phyloP scores from a whole-genome alignment of 30 jellyfish, hydroid and myxozoan species.

The Chrysaora quinquecirrha region DNA sequence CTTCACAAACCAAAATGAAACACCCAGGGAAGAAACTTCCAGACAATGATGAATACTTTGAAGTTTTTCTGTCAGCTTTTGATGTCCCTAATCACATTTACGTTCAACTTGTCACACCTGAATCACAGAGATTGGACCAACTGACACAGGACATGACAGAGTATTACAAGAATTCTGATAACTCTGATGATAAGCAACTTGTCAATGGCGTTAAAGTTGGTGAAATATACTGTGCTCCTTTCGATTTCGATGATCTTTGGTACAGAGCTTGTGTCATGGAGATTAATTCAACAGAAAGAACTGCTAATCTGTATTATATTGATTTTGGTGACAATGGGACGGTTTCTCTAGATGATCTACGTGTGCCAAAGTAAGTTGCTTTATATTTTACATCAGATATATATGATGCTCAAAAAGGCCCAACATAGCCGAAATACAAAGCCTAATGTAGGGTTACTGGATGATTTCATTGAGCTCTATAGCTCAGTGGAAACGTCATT shows the following conservation, averaged over 20 bases:
- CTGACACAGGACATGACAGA: slow-evolving; percentile 72
- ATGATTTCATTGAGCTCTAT: too few relatives aligned
- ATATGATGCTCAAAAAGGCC: too few relatives aligned
- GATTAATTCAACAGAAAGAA: slow-evolving; percentile 41
- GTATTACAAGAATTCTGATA: slow-evolving; percentile 26
- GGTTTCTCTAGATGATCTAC: slow-evolving; percentile 43
- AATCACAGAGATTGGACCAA: slow-evolving; percentile 56
- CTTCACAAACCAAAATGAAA: too few relatives aligned
- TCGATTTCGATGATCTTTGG: slow-evolving; percentile 72
- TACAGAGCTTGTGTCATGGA: slow-evolving; percentile 82
- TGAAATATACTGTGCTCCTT: slow-evolving; percentile 84
- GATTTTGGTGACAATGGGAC: slow-evolving; percentile 89
- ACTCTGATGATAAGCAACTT: slow-evolving; percentile 20
- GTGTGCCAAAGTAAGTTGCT: slow-evolving; percentile 45
- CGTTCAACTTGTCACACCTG: slow-evolving; percentile 66
- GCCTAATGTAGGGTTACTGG: too few relatives aligned
- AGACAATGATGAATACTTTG: slow-evolving; percentile 49
- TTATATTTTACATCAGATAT: neutral
- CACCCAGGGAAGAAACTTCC: slow-evolving; percentile 65
- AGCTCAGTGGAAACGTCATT: too few relatives aligned
- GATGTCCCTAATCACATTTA: slow-evolving; percentile 84
- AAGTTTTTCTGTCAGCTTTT: slow-evolving; percentile 84
- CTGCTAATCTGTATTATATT: slow-evolving; percentile 60
- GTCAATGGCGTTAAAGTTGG: slow-evolving; percentile 60
- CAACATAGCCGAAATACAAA: too few relatives aligned